Percentiles rank a stretch among this genome's conserved stretches.
Conservation (phyloP, 1,140 invertebrate genomes). For the Pemphigus obesinymphae region DNA sequence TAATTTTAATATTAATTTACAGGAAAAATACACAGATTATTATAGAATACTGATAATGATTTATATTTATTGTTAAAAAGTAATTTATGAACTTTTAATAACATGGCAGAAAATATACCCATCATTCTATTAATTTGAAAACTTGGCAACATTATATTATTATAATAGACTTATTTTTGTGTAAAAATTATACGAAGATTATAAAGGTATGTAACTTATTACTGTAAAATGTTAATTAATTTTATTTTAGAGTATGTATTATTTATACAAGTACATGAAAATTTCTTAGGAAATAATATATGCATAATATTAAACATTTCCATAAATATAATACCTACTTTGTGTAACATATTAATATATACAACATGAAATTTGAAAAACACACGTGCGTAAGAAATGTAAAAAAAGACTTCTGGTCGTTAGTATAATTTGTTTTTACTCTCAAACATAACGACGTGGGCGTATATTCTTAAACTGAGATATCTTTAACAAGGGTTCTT, state of each 20-base stretch:
- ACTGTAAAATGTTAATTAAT: background rate
- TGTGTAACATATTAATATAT: too few species aligned
- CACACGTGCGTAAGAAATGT: too few species aligned
- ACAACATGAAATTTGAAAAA: background rate
- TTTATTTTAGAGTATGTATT: background rate
- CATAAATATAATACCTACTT: too few species aligned
- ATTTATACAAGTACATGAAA: too few species aligned
- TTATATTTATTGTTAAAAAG: background rate
- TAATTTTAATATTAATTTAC: too few species aligned
- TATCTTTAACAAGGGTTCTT: too few species aligned
- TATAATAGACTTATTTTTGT: too few species aligned
- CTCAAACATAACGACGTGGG: background rate
- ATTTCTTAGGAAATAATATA: too few species aligned
- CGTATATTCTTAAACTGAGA: background rate
- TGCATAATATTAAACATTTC: too few species aligned
- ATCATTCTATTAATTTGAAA: background rate
- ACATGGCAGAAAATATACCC: background rate
- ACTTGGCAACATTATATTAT: background rate
- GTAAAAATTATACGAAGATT: too few species aligned
- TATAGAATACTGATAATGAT: too few species aligned
- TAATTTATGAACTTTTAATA: background rate
- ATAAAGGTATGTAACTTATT: background rate
- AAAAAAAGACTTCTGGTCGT: background rate
- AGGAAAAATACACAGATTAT: too few species aligned
- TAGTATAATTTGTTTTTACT: background rate